Evolutionary conservation across 2,113 vertebrate species (phyloP), one percentile per base, ranked within the genome.

Genomic region (Pterocles burchelli): DNA sequence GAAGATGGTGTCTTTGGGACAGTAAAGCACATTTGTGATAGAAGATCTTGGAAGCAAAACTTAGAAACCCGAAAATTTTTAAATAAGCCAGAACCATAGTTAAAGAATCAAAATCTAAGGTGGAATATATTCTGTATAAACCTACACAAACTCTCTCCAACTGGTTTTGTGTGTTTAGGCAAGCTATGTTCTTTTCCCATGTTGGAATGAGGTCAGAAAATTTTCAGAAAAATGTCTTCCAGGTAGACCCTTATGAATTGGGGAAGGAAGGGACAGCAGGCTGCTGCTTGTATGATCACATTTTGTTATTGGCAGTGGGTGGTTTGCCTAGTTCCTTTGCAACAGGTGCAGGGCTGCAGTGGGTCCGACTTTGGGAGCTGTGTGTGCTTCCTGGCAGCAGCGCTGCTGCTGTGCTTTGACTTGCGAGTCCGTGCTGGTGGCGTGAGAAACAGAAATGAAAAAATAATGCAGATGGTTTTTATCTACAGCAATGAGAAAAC

Each of bases 401-500:
- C 65, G 13, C 91, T 92, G 89, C 95, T 96, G 96, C 73, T 80
- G 45, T 6, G 3, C 12, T 24, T 94, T 94, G 93, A 70, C 93
- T 75, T 82, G 66, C 57, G 73, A 92, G 25, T 29, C 70, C 57
- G 76, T 0, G 25, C 85, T 54, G 52, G 34, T 74, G 52, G 52
- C 86, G 43, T 74, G 83, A 90, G 93, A 85, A 95, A 87, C 28
- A 90, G 77, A 89, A 90, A 90, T 88, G 48, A 49, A 82, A 94
- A 92, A 91, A 93, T 41, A 83, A 93, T 63, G 88, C 88, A 96
- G 95, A 96, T 94, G 93, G 93, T 73, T 94, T 94, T 92, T 93
- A 92, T 96, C 88, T 94, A 65, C 73, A 94, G 92, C 68, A 89
- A 65, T 72, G 88, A 95, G 88, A 95, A 96, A 96, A 90, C 90